These are phyloP conservation scores for Atherinomorus stipes DNA, from an alignment of 2,113 vertebrate genomes.

Conservation along the genomic window DNA sequence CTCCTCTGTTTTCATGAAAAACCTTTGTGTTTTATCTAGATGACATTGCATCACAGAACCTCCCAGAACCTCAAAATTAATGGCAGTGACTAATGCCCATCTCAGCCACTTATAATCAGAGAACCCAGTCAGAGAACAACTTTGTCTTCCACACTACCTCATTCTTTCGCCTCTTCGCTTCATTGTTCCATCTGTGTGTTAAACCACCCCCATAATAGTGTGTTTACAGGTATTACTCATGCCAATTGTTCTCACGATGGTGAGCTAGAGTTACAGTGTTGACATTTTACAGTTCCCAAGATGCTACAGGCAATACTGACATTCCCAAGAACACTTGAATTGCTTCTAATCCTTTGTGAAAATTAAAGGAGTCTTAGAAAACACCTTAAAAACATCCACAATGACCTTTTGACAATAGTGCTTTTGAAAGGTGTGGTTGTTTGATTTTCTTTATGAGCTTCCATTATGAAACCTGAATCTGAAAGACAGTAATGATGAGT, in stretches of 20 bases:
- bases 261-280: slow-evolving; percentile 30
- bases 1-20: no score
- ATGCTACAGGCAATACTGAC: slow-evolving; percentile 22
- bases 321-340: slow-evolving; percentile 1
- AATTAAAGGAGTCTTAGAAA: slow-evolving; percentile 31
- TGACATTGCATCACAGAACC: no score
- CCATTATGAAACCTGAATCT: slow-evolving; percentile 19
- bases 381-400: slow-evolving; percentile 25
- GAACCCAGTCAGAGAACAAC: not conserved
- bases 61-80: no score
- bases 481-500: not conserved
- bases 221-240: slow-evolving; percentile 5
- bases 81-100: no score
- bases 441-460: slow-evolving; percentile 5
- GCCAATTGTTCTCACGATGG: slow-evolving; percentile 3
- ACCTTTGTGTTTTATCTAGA: no score
- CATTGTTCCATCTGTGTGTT: not conserved
- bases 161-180: not conserved
- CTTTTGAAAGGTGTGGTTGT: slow-evolving; percentile 17
- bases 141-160: not conserved
- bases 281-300: slow-evolving; percentile 18
- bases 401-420: slow-evolving; percentile 3
- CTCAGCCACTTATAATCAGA: no score
- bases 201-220: not conserved
- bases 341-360: slow-evolving; percentile 21